These are phyloP conservation scores for Corvus moneduloides DNA, from an alignment of 2,113 vertebrate species.

Conservation along the genomic window DNA sequence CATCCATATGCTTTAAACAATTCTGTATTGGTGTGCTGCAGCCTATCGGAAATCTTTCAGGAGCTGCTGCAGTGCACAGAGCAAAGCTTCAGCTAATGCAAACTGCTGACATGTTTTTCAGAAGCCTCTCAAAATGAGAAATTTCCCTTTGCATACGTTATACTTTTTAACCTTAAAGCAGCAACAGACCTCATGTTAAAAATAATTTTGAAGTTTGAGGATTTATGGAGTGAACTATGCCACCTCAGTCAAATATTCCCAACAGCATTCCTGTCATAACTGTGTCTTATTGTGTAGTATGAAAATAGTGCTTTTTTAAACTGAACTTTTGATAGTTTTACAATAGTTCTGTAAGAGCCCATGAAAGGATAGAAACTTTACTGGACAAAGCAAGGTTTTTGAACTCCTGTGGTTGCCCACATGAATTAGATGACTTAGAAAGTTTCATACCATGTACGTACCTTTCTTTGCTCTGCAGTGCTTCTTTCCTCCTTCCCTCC, in stretches of 20 bases:
- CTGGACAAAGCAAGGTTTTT: constrained; percentile 19
- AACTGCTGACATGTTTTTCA: not conserved
- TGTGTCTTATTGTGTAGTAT: not conserved
- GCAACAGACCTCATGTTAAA: not conserved
- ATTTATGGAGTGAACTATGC: not conserved
- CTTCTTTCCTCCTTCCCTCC: not conserved
- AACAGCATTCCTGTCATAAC: not conserved
- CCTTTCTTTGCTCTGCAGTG: constrained; percentile 9
- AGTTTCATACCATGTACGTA: not conserved
- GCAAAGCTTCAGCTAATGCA: not conserved
- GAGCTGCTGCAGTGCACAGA: not conserved
- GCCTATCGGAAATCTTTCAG: not conserved
- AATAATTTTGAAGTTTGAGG: not conserved
- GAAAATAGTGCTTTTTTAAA: not conserved
- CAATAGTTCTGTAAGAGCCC: not conserved
- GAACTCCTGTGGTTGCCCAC: not conserved
- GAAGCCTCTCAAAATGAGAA: constrained; percentile 6
- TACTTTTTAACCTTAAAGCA: constrained; percentile 11
- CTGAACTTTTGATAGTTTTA: constrained; percentile 7
- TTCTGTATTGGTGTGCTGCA: not conserved
- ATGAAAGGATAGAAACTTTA: constrained; percentile 23
- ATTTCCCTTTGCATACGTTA: not conserved
- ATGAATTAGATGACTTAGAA: constrained; percentile 11
- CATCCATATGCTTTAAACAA: not conserved
- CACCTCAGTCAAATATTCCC: not conserved